phyloP scores from a whole-genome alignment of 2,113 vertebrate genomes.

The Alligator sinensis region DNA sequence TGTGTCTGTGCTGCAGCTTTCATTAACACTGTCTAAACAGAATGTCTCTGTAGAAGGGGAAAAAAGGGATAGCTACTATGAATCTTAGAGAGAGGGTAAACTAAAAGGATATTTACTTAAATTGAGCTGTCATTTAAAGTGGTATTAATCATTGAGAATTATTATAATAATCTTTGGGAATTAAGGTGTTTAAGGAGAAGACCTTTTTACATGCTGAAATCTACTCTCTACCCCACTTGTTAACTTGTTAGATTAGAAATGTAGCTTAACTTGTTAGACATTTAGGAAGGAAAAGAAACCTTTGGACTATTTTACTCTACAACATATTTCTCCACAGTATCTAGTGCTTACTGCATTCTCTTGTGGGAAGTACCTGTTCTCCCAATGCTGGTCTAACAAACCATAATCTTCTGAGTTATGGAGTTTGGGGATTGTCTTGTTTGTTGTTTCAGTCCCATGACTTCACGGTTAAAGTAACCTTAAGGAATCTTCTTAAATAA shows the following conservation, averaged over 20 bases:
- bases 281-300: not conserved
- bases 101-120: not conserved
- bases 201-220: not conserved
- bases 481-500: no score
- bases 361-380: not conserved
- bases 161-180: slow-evolving; percentile 16
- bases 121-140: not conserved
- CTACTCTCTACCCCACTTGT: not conserved
- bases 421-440: not conserved
- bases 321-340: not conserved
- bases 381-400: not conserved
- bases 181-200: slow-evolving; percentile 1
- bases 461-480: not conserved
- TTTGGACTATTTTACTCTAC: not conserved
- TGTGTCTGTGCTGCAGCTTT: slow-evolving; percentile 40
- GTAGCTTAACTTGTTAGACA: not conserved
- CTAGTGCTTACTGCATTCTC: not conserved
- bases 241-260: no score
- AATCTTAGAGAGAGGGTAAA: not conserved
- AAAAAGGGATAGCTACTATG: not conserved
- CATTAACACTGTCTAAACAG: slow-evolving; percentile 36
- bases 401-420: not conserved
- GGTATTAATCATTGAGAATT: not conserved
- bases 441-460: not conserved
- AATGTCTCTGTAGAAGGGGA: not conserved